Evolutionary conservation across 2,888 invertebrate species (phyloP).

Genomic region (Mycalesis mineus): DNA sequence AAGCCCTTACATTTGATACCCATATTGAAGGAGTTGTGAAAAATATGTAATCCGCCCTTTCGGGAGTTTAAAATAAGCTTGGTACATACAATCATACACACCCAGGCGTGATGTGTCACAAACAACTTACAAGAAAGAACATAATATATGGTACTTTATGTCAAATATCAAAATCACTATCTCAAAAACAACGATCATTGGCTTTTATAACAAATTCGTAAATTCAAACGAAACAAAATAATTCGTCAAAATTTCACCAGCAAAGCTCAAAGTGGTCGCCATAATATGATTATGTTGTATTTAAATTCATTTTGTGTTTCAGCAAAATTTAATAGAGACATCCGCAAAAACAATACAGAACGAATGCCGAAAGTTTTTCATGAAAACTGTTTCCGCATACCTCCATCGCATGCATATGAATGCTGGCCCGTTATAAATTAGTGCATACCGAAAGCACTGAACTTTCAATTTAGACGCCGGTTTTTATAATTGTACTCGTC

Average conservation of each 20-base stretch:
- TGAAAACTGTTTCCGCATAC: conserved; percentile 13
- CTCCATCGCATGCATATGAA: conserved; percentile 11
- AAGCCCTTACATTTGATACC: too few species aligned
- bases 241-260: neutral
- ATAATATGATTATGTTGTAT: neutral
- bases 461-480: conserved; percentile 8
- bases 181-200: too few species aligned
- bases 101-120: too few species aligned
- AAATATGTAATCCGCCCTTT: too few species aligned
- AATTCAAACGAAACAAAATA: neutral
- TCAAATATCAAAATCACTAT: too few species aligned
- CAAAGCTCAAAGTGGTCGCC: neutral
- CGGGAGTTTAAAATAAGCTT: too few species aligned
- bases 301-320: conserved; percentile 8
- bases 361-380: conserved; percentile 9
- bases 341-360: conserved; percentile 9
- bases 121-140: too few species aligned
- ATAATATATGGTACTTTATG: too few species aligned
- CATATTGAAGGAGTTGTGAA: too few species aligned
- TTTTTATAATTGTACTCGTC: neutral
- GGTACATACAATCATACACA: too few species aligned
- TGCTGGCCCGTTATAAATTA: conserved; percentile 9
- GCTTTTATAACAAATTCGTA: neutral
- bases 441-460: conserved; percentile 11
- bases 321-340: conserved; percentile 3